phyloP scores from a whole-genome alignment of 2,113 vertebrate genomes.

The Tenrec ecaudatus region DNA sequence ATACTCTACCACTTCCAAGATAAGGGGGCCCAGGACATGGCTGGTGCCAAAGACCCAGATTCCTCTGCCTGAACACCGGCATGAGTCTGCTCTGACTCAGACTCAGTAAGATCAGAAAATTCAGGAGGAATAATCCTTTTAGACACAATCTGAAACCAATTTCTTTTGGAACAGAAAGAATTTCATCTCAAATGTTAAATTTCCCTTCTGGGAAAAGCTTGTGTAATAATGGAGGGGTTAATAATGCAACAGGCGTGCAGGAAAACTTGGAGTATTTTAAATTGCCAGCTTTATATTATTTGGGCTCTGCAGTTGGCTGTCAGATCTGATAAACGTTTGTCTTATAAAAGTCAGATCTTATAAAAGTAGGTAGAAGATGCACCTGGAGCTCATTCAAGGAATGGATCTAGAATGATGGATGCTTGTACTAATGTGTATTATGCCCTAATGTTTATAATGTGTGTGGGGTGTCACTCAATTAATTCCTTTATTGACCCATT shows the following conservation, averaged over 20 bases:
- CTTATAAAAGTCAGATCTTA: background rate
- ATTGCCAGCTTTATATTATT: background rate
- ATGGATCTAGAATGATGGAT: slow-evolving; percentile 23
- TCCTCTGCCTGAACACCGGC: background rate
- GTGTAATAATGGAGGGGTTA: background rate
- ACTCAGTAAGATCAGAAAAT: background rate
- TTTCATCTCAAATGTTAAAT: slow-evolving; percentile 20
- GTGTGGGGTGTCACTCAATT: slow-evolving; percentile 17
- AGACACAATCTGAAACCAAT: background rate
- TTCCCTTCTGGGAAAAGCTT: background rate
- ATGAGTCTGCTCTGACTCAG: background rate
- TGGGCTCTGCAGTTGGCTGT: slow-evolving; percentile 27
- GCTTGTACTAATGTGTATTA: slow-evolving; percentile 11
- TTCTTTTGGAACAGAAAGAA: background rate
- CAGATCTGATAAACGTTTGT: background rate
- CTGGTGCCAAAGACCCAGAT: background rate
- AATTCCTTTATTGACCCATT: slow-evolving; percentile 64
- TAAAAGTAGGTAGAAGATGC: background rate
- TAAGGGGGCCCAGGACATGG: background rate
- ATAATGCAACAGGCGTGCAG: background rate
- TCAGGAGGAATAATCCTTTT: background rate
- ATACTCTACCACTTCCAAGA: background rate
- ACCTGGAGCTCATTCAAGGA: background rate
- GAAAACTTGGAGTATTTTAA: slow-evolving; percentile 34
- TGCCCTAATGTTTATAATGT: background rate